Percentiles rank a stretch among this genome's conserved stretches.
phyloP scores from a whole-genome alignment of 1,140 invertebrate species.

The Ctenoplectra terminalis region DNA sequence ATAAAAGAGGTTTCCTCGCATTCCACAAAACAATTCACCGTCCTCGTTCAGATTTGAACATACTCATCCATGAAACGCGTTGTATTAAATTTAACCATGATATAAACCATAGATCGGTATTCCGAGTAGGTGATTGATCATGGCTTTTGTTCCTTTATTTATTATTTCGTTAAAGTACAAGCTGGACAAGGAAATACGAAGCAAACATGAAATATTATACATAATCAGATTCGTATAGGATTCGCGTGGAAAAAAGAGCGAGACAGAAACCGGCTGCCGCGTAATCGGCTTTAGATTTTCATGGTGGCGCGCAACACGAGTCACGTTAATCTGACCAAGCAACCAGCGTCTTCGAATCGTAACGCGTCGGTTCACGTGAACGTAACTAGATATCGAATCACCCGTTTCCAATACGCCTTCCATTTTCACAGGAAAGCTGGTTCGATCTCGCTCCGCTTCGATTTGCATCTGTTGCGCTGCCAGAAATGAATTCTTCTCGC shows the following conservation, averaged over 20 bases:
- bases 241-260: not conserved
- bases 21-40: conserved; percentile 2
- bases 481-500: conserved; percentile 30
- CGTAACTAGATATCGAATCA: conserved; percentile 68
- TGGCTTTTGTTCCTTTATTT: not conserved
- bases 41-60: conserved; percentile 11
- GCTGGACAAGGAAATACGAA: not conserved
- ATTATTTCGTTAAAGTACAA: not conserved
- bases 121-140: not conserved
- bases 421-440: conserved; percentile 27
- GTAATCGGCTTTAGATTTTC: conserved; percentile 42
- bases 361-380: conserved; percentile 43
- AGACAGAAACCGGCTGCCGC: not conserved
- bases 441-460: conserved; percentile 16
- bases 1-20: not conserved
- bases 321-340: conserved; percentile 1
- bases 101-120: conserved; percentile 7
- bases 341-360: conserved; percentile 22
- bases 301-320: not conserved
- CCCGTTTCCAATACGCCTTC: conserved; percentile 36
- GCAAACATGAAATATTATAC: not conserved
- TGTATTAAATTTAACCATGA: conserved; percentile 48
- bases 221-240: too few relatives aligned
- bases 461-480: conserved; percentile 47
- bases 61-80: conserved; percentile 40